phyloP scores from a whole-genome alignment of 2,113 vertebrate species.

The Hipposideros armiger region DNA sequence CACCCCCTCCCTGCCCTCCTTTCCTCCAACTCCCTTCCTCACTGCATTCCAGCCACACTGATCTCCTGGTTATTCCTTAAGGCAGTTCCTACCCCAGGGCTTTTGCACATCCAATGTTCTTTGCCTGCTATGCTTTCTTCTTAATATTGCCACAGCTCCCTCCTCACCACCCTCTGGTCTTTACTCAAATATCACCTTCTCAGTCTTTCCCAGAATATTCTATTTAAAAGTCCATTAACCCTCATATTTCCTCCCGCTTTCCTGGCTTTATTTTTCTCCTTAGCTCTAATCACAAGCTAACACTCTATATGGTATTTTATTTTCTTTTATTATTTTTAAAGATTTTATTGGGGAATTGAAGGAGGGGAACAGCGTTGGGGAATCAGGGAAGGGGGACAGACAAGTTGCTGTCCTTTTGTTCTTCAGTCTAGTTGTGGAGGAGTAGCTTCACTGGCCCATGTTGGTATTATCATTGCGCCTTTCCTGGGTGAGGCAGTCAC shows the following conservation, averaged over 20 bases:
- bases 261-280: background rate
- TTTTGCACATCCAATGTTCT: background rate
- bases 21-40: background rate
- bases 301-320: background rate
- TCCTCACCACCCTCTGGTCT: background rate
- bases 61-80: background rate
- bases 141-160: background rate
- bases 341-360: too few relatives aligned
- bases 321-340: background rate
- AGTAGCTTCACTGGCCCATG: too few relatives aligned
- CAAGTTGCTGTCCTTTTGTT: too few relatives aligned
- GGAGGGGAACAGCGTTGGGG: too few relatives aligned
- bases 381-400: too few relatives aligned
- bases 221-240: background rate
- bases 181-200: background rate
- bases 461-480: too few relatives aligned
- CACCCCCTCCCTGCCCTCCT: too few relatives aligned
- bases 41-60: background rate
- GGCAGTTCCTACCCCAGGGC: background rate
- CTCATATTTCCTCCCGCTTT: background rate
- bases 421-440: too few relatives aligned
- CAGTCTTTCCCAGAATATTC: background rate
- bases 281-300: background rate
- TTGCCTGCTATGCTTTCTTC: background rate
- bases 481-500: too few relatives aligned